A percentile compares a stretch with the other conserved stretches of the same genome.
These are phyloP conservation scores for Monodelphis domestica DNA, from an alignment of 2,797 vertebrate genomes.

Conservation along the genomic window DNA sequence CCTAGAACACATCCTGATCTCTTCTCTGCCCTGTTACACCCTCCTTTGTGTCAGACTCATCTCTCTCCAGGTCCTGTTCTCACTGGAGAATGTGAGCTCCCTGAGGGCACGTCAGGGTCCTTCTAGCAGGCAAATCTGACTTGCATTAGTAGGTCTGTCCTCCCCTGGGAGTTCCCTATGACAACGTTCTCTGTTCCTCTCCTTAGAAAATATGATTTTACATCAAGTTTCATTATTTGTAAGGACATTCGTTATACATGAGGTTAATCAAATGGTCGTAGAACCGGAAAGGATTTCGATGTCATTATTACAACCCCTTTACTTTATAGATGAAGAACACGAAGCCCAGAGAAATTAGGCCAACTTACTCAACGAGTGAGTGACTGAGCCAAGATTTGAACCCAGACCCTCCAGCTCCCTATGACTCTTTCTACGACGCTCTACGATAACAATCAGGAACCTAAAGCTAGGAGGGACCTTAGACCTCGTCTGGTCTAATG, in stretches of 20 bases:
- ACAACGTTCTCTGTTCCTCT: not conserved
- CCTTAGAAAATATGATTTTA: not conserved
- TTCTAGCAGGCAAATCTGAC: not conserved
- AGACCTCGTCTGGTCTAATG: not conserved
- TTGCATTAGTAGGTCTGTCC: not conserved
- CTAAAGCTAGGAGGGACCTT: not conserved
- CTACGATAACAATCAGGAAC: not conserved
- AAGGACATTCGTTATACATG: not conserved
- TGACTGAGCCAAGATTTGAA: not conserved
- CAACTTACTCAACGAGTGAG: not conserved
- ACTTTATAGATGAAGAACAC: not conserved
- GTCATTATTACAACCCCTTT: not conserved
- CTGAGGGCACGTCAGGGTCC: not conserved
- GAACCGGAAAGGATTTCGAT: not conserved
- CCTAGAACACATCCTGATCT: too few species aligned
- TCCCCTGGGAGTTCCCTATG: not conserved
- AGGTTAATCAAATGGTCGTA: not conserved
- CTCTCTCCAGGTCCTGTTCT: too few species aligned
- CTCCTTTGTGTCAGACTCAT: not conserved
- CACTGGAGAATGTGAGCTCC: not conserved
- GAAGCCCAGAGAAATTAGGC: not conserved
- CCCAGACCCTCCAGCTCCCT: not conserved
- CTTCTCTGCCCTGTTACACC: too few species aligned
- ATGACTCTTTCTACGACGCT: not conserved
- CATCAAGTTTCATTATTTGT: not conserved